These are phyloP conservation scores for Platycercus adscitus DNA, from an alignment of 2,113 vertebrate genomes.

Conservation along the genomic window DNA sequence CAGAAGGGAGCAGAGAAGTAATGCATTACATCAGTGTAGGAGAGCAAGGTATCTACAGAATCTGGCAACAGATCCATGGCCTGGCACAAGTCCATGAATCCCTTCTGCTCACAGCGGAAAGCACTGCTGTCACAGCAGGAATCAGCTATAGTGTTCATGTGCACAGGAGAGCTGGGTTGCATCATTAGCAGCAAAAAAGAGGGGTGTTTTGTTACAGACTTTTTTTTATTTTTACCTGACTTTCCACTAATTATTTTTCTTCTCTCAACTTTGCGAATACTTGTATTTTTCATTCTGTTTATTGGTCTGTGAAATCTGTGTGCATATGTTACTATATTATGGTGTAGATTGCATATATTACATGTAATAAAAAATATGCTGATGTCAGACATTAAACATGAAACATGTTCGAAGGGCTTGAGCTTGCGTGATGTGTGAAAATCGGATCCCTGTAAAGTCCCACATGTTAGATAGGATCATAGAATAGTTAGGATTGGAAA, in stretches of 20 bases:
- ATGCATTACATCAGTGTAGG: background rate
- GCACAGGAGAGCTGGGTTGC: background rate
- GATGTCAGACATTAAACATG: background rate
- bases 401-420: background rate
- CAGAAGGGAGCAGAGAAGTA: background rate
- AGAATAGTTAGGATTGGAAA: background rate
- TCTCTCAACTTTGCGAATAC: background rate
- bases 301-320: background rate
- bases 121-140: background rate
- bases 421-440: background rate
- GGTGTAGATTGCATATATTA: background rate
- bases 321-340: background rate
- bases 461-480: background rate
- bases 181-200: background rate
- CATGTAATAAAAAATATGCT: background rate
- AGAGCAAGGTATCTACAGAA: background rate
- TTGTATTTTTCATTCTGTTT: background rate
- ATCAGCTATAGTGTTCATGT: background rate
- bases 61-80: background rate
- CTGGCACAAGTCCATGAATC: background rate
- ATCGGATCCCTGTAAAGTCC: background rate
- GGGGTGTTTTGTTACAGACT: background rate
- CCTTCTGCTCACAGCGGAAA: background rate
- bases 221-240: background rate
- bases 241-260: background rate